Evolutionary conservation across 2,888 invertebrate genomes (phyloP).

Genomic region (Laspeyria flexula): DNA sequence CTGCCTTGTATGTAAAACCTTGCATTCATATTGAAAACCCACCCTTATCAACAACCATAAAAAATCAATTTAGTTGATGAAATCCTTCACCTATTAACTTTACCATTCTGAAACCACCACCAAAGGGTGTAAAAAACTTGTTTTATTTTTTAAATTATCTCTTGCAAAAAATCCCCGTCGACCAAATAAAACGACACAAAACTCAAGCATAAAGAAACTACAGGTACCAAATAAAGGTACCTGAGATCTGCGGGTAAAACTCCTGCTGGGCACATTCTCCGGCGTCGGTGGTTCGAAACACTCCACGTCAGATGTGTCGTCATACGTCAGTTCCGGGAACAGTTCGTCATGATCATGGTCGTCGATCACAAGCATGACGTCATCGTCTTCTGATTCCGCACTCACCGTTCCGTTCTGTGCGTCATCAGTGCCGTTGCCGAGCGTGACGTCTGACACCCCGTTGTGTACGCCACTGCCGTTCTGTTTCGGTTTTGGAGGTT

Average conservation of each 20-base stretch:
- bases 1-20: too few species aligned
- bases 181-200: conserved; percentile 1
- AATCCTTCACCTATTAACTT: background rate
- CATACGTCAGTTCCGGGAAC: conserved; percentile 81
- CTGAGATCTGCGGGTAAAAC: conserved; percentile 78
- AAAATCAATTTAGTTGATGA: background rate
- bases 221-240: conserved; percentile 57
- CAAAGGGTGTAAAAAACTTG: too few species aligned
- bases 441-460: conserved; percentile 51
- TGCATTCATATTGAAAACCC: too few species aligned
- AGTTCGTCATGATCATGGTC: conserved; percentile 72
- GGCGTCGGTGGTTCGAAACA: conserved; percentile 63
- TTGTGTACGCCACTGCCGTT: conserved; percentile 59
- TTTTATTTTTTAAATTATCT: background rate
- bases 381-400: conserved; percentile 62
- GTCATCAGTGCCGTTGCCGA: conserved; percentile 46
- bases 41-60: too few species aligned
- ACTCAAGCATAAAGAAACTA: conserved; percentile 18
- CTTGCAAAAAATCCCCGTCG: background rate
- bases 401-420: conserved; percentile 63
- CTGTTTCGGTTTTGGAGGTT: conserved; percentile 53
- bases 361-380: conserved; percentile 60
- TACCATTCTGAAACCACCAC: background rate
- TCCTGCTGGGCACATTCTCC: conserved; percentile 64
- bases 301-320: conserved; percentile 73